Conservation (phyloP, 2,797 vertebrate species). For the Lycodopsis pacificus region DNA sequence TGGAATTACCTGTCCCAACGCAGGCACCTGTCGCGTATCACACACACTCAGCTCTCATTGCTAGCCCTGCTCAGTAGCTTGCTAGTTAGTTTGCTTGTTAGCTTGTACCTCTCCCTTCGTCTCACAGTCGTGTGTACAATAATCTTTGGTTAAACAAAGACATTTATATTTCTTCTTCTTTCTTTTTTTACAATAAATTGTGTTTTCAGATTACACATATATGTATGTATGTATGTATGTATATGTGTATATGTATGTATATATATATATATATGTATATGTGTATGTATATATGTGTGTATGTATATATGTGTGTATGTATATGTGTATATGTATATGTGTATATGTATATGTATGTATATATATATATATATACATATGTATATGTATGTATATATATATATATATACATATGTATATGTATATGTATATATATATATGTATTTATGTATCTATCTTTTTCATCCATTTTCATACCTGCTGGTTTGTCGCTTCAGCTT, state of each 20-base stretch:
- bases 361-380: slow-evolving; percentile 1
- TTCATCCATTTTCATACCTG: slow-evolving; percentile 69
- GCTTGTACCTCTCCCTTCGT: slow-evolving; percentile 63
- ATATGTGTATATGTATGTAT: not conserved
- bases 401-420: slow-evolving; percentile 21
- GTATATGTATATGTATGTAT: slow-evolving; percentile 25
- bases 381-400: slow-evolving; percentile 1
- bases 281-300: not conserved
- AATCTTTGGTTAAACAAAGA: slow-evolving; percentile 50
- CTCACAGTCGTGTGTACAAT: slow-evolving; percentile 37
- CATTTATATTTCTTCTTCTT: slow-evolving; percentile 14
- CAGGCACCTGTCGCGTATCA: slow-evolving; percentile 74
- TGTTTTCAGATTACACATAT: slow-evolving; percentile 36
- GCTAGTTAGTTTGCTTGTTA: slow-evolving; percentile 56
- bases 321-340: slow-evolving; percentile 14
- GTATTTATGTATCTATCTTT: slow-evolving; percentile 42
- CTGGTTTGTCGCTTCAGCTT: slow-evolving; percentile 63
- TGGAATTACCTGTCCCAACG: slow-evolving; percentile 63
- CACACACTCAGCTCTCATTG: slow-evolving; percentile 72
- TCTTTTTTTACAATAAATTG: slow-evolving; percentile 33
- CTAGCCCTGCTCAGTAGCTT: slow-evolving; percentile 59
- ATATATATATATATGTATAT: slow-evolving; percentile 25
- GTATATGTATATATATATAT: not conserved
- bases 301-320: slow-evolving; percentile 26
- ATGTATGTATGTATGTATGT: not conserved